These are phyloP conservation scores for Hanleya hanleyi DNA, from an alignment of 2,888 invertebrate genomes.

Conservation along the genomic window DNA sequence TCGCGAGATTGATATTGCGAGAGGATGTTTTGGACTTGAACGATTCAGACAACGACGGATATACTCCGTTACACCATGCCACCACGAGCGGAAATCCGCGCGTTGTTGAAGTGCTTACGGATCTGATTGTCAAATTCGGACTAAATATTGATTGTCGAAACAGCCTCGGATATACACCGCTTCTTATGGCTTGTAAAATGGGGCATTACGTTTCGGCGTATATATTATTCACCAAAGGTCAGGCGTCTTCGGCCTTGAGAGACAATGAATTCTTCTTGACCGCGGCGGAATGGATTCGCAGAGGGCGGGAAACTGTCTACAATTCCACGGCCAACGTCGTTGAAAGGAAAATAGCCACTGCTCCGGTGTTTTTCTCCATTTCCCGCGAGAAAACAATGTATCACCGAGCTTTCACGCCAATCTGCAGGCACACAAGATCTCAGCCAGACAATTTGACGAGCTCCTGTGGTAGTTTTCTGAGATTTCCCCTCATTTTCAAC, in stretches of 20 bases:
- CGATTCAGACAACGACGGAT: slow-evolving; percentile 69
- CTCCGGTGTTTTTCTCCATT: slow-evolving; percentile 21
- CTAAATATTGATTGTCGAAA: slow-evolving; percentile 66
- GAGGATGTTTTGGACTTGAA: slow-evolving; percentile 65
- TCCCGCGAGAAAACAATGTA: slow-evolving; percentile 63
- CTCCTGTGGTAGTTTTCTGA: slow-evolving; percentile 42
- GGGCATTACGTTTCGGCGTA: slow-evolving; percentile 67
- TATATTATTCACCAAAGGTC: slow-evolving; percentile 54
- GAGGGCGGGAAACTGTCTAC: slow-evolving; percentile 24
- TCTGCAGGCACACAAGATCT: slow-evolving; percentile 49
- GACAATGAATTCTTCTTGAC: slow-evolving; percentile 66
- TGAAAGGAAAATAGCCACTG: neutral
- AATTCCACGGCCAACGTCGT: neutral
- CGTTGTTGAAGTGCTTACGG: slow-evolving; percentile 52
- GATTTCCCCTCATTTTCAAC: slow-evolving; percentile 42
- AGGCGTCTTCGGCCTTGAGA: slow-evolving; percentile 60
- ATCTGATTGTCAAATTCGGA: slow-evolving; percentile 57
- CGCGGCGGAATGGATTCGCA: slow-evolving; percentile 63
- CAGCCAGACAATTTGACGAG: slow-evolving; percentile 41
- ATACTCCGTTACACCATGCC: slow-evolving; percentile 67
- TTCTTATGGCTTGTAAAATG: slow-evolving; percentile 66
- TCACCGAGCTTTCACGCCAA: slow-evolving; percentile 44
- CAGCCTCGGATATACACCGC: slow-evolving; percentile 64
- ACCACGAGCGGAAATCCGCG: slow-evolving; percentile 62
- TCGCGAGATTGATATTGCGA: slow-evolving; percentile 55